Evolutionary conservation across 2,113 vertebrate genomes (phyloP).

Genomic region (Crypturellus undulatus): DNA sequence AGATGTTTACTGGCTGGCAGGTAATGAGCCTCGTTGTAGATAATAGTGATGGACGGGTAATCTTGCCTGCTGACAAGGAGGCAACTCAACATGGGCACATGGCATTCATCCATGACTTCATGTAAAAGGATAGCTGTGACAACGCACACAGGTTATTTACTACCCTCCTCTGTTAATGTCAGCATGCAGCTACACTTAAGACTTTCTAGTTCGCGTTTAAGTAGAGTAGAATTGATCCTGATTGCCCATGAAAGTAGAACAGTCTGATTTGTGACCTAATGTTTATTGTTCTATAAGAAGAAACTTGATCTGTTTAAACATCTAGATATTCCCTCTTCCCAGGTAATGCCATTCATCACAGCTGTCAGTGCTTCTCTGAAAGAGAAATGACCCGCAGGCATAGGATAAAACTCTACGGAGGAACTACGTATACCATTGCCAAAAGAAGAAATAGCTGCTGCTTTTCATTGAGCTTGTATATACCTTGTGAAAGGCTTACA

Average conservation of each 20-base stretch:
- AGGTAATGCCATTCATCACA: constrained; percentile 79
- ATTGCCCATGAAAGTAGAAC: constrained; percentile 58
- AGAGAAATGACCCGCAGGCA: constrained; percentile 77
- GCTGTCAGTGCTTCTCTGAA: constrained; percentile 75
- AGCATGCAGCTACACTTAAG: constrained; percentile 40
- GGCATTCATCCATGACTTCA: constrained; percentile 69
- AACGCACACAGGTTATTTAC: constrained; percentile 56
- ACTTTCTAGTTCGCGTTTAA: constrained; percentile 50
- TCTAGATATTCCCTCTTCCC: constrained; percentile 76
- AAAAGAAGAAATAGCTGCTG: constrained; percentile 59
- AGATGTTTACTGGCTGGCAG: constrained; percentile 80
- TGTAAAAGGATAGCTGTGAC: constrained; percentile 49
- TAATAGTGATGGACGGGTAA: constrained; percentile 80
- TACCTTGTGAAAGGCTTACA: constrained; percentile 43
- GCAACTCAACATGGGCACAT: constrained; percentile 65
- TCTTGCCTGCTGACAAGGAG: constrained; percentile 68
- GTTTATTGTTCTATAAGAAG: constrained; percentile 71
- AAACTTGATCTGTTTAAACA: constrained; percentile 81
- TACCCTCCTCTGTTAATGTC: constrained; percentile 28
- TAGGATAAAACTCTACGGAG: constrained; percentile 64
- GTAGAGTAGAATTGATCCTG: constrained; percentile 61
- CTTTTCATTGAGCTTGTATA: constrained; percentile 53
- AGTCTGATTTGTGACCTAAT: constrained; percentile 72
- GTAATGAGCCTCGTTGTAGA: constrained; percentile 76
- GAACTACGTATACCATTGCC: constrained; percentile 70